Base-by-base conservation (phyloP, 2,113 vertebrate genomes). In the Rhinolophus ferrumequinum region DNA sequence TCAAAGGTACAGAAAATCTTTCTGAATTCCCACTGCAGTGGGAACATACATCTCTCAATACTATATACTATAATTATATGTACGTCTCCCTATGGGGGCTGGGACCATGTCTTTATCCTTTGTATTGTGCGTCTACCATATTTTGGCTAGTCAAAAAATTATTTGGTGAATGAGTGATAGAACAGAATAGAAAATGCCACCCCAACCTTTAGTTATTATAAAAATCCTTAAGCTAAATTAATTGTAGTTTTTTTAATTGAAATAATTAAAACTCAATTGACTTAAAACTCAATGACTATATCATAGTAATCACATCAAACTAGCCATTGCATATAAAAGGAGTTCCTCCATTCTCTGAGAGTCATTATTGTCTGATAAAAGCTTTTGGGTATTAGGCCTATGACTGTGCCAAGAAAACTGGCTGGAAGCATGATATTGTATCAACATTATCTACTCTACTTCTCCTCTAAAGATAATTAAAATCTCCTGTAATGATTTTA, bases 111-210 rank as follows among this genome's bases (percentile, higher is more conserved):
- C 21, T 88, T 92, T 83, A 70, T 35, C 41, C 41, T 86, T 80
- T 73, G 21, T 52, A 44, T 38, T 69, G 47, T 56, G 3, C 47
- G n/a, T 3, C 56, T 93, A 88, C 11, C 44, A 95, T 35, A 86
- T 73, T 90, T 64, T 82, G 33, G 26, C 41, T 88, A 83, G 24
- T 81, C 12, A 84, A 72, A 66, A 95, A 90, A 88, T 41, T 38
- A 89, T 41, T 1, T 80, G 38, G 14, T 67, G 11, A 86, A 41
- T 76, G n/a, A 93, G 16, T 76, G 28, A 84, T 0, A 33, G 38
- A 95, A 92, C 22, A 88, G 33, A 79, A 85, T 10, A 93, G 21
- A 89, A 94, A 93, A 93, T 81, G n/a, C 24, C 24, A 94, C 35
- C 38, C 6, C 16, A 85, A 91, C 89, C 35, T 80, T 83, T 47